These are phyloP conservation scores for Uloborus plumipes DNA, from an alignment of 2,888 invertebrate species.

Conservation along the genomic window DNA sequence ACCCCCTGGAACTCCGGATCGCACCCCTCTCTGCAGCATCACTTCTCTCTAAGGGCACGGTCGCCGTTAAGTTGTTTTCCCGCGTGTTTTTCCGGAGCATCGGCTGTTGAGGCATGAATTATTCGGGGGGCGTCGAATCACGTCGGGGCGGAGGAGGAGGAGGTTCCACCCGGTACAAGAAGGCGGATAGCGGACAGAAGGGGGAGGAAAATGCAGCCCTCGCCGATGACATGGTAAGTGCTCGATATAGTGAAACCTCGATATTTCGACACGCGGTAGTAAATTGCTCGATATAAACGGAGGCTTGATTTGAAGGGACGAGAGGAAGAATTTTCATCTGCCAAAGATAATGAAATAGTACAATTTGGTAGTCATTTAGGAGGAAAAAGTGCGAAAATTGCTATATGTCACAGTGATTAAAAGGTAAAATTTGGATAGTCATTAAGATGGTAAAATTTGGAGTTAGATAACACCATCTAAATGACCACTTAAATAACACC, in stretches of 20 bases:
- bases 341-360: no score
- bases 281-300: no score
- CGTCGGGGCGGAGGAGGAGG: constrained; percentile 33
- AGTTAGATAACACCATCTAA: no score
- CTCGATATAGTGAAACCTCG: not conserved
- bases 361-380: no score
- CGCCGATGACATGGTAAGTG: constrained; percentile 51
- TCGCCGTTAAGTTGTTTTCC: not conserved
- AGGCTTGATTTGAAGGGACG: no score
- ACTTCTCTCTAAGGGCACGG: not conserved
- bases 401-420: no score
- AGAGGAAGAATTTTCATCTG: no score
- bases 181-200: constrained; percentile 47
- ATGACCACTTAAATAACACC: no score
- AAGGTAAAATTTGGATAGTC: no score
- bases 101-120: constrained; percentile 35
- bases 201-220: constrained; percentile 34
- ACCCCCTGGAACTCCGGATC: constrained; percentile 8
- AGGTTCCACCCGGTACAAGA: constrained; percentile 53
- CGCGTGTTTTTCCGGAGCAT: not conserved
- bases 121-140: constrained; percentile 42
- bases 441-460: no score
- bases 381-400: no score
- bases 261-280: no score
- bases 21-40: not conserved